A percentile compares a stretch with the other conserved stretches of the same genome.
phyloP scores from a whole-genome alignment of 2,797 vertebrate genomes.

The Taeniopygia guttata region DNA sequence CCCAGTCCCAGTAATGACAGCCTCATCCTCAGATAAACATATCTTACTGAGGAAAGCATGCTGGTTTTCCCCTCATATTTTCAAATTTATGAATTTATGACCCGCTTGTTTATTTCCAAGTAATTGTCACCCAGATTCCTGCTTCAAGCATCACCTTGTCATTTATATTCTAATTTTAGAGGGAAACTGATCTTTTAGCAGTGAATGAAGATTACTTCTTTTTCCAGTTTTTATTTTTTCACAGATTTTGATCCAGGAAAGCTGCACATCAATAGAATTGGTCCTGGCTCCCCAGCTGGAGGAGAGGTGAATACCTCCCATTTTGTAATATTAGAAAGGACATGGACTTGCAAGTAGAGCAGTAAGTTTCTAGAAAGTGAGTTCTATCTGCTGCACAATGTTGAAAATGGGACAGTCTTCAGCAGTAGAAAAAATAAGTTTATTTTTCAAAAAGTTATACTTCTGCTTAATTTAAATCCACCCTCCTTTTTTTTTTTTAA shows the following conservation, averaged over 20 bases:
- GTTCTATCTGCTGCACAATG: not conserved
- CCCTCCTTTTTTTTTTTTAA: accelerated
- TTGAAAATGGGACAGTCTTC: not conserved
- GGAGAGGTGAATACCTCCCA: not conserved
- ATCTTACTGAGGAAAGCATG: not conserved
- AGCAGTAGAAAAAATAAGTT: not conserved
- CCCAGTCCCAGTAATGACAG: not conserved
- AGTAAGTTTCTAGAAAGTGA: not conserved
- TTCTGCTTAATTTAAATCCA: not conserved
- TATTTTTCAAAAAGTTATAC: not conserved
- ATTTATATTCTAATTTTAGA: not conserved
- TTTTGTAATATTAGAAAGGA: not conserved
- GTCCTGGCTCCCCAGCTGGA: not conserved
- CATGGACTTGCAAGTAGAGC: not conserved
- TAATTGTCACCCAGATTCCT: not conserved
- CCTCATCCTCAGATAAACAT: not conserved
- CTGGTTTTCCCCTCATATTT: not conserved
- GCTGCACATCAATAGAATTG: not conserved
- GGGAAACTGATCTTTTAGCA: not conserved
- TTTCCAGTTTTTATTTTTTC: not conserved
- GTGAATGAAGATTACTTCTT: not conserved
- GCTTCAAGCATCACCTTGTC: not conserved
- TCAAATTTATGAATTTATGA: not conserved
- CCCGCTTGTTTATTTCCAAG: not conserved
- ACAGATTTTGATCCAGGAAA: not conserved